A percentile compares a stretch with the other conserved stretches of the same genome.
Conservation (phyloP, 2,113 vertebrate species). For the Machaerirhynchus nigripectus region DNA sequence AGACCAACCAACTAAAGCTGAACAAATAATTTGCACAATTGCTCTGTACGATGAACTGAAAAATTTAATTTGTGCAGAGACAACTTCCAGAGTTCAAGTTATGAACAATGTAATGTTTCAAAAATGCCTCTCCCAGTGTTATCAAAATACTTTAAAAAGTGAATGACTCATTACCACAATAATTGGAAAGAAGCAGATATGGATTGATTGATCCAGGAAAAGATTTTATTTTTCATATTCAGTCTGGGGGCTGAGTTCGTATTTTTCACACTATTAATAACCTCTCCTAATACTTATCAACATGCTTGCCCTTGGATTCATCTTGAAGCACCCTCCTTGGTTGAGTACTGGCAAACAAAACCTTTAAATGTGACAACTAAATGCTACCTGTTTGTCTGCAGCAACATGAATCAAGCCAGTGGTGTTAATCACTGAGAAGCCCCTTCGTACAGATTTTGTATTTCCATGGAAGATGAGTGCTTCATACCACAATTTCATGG, state of each 20-base stretch:
- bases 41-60: not conserved
- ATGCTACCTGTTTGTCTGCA: not conserved
- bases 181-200: not conserved
- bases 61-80: not conserved
- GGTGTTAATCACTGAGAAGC: not conserved
- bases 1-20: not conserved
- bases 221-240: not conserved
- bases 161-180: not conserved
- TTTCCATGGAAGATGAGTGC: not conserved
- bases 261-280: not conserved
- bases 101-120: not conserved
- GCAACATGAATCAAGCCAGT: not conserved
- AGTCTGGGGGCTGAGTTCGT: not conserved
- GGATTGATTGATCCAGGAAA: not conserved
- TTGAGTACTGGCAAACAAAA: not conserved
- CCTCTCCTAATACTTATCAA: not conserved
- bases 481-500: not conserved
- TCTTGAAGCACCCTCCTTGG: not conserved
- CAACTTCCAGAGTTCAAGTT: not conserved
- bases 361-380: not conserved
- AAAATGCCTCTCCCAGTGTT: not conserved
- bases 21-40: not conserved
- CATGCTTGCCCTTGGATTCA: not conserved
- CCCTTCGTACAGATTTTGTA: not conserved
- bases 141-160: not conserved